Evolutionary conservation across 2,888 invertebrate species (phyloP).

Genomic region (Osmoderma eremita): DNA sequence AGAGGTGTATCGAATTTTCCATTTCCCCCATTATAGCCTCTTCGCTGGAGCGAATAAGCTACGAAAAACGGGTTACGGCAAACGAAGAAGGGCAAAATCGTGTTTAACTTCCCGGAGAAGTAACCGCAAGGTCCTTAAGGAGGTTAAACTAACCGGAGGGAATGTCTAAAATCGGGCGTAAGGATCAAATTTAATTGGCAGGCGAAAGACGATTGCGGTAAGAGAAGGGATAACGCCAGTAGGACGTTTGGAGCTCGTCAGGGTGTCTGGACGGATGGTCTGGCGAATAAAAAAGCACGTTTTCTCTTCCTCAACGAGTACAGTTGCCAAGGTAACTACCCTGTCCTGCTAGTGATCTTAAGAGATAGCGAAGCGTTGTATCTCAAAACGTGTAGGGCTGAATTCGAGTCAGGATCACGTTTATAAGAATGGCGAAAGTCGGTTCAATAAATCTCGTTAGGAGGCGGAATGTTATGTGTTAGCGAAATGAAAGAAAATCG

Average conservation of each 20-base stretch:
- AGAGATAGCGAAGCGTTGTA: conserved; percentile 1
- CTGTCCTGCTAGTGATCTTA: not conserved
- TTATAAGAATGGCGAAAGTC: not conserved
- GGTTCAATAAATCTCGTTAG: conserved; percentile 5
- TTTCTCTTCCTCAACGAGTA: not conserved
- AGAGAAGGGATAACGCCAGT: not conserved
- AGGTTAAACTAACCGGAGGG: conserved; percentile 8
- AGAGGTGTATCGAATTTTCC: not conserved
- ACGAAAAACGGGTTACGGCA: conserved; percentile 3
- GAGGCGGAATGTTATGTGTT: not conserved
- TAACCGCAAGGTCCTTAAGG: not conserved
- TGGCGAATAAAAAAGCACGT: conserved; percentile 1
- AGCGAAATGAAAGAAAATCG: no score
- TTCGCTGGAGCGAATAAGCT: not conserved
- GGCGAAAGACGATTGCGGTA: conserved; percentile 16
- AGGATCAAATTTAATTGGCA: conserved; percentile 19
- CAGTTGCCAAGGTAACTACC: conserved; percentile 35
- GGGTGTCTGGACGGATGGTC: not conserved
- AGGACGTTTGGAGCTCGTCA: not conserved
- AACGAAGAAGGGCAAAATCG: conserved; percentile 9
- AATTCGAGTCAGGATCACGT: conserved; percentile 16
- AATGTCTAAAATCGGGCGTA: not conserved
- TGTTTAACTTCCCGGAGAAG: not conserved
- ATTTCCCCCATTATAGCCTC: not conserved
- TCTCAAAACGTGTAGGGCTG: not conserved